Percentiles rank a stretch among this genome's conserved stretches.
phyloP scores from a whole-genome alignment of 2,113 vertebrate genomes.

The Ceratotherium simum region DNA sequence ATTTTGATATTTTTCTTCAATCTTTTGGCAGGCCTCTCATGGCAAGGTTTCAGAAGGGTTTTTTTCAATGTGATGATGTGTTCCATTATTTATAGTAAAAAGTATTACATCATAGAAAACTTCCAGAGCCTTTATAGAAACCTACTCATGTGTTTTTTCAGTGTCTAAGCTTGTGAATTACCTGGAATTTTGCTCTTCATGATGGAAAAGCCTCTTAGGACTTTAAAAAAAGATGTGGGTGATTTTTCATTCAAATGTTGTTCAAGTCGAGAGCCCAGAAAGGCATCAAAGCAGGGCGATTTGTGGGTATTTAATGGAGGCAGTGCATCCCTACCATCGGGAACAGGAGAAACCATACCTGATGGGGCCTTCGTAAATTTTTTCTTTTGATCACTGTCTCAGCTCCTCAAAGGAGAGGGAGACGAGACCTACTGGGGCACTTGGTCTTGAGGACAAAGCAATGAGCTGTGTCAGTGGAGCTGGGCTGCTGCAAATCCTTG shows the following conservation, averaged over 20 bases:
- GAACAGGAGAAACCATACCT: background rate
- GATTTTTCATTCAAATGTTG: background rate
- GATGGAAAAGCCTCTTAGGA: background rate
- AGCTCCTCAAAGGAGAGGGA: background rate
- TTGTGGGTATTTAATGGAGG: background rate
- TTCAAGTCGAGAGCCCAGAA: background rate
- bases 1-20: background rate
- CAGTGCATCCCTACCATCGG: background rate
- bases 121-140: background rate
- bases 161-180: background rate
- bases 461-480: background rate
- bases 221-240: background rate
- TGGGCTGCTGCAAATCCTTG: background rate
- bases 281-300: too few species aligned
- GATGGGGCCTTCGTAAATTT: background rate
- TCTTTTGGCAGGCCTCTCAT: background rate
- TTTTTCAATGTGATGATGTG: background rate
- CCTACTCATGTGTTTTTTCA: background rate
- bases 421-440: background rate
- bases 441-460: background rate
- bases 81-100: constrained; percentile 1
- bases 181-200: background rate
- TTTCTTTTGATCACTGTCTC: background rate
- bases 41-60: background rate
- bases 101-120: background rate